phyloP scores from a whole-genome alignment of 1,140 invertebrate genomes.

The Pseudomyrmex cubaensis region DNA sequence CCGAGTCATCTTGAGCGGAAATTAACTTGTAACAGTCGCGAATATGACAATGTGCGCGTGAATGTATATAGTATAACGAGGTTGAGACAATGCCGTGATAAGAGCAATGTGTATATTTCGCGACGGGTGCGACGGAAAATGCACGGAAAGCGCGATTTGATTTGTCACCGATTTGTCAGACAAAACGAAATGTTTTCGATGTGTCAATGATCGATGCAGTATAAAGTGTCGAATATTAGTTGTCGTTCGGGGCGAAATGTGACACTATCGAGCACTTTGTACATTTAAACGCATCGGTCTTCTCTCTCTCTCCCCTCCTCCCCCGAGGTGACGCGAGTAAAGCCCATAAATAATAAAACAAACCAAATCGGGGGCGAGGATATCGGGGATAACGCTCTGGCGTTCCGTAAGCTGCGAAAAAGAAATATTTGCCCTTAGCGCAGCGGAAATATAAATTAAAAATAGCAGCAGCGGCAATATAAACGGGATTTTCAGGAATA shows the following conservation, averaged over 20 bases:
- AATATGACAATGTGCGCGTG: no score
- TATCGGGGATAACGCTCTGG: constrained; percentile 17
- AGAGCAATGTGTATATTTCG: constrained; percentile 12
- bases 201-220: constrained; percentile 14
- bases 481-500: constrained; percentile 51
- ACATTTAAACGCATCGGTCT: constrained; percentile 17
- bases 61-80: not conserved
- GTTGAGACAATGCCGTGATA: not conserved
- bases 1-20: not conserved
- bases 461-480: constrained; percentile 60
- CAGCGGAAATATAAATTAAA: constrained; percentile 60
- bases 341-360: constrained; percentile 52
- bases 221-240: constrained; percentile 33
- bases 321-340: constrained; percentile 16
- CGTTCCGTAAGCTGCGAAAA: constrained; percentile 41
- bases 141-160: constrained; percentile 2
- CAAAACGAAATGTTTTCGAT: constrained; percentile 7
- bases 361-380: constrained; percentile 45
- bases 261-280: not conserved
- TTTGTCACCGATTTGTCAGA: constrained; percentile 23
- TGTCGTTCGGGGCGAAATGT: constrained; percentile 20
- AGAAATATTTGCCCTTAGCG: constrained; percentile 57
- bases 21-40: not conserved
- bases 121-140: no score
- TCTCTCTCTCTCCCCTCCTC: not conserved